A percentile compares a stretch with the other conserved stretches of the same genome.
Evolutionary conservation across 2,113 vertebrate genomes (phyloP).

Genomic region (Tychaedon coryphoeus): DNA sequence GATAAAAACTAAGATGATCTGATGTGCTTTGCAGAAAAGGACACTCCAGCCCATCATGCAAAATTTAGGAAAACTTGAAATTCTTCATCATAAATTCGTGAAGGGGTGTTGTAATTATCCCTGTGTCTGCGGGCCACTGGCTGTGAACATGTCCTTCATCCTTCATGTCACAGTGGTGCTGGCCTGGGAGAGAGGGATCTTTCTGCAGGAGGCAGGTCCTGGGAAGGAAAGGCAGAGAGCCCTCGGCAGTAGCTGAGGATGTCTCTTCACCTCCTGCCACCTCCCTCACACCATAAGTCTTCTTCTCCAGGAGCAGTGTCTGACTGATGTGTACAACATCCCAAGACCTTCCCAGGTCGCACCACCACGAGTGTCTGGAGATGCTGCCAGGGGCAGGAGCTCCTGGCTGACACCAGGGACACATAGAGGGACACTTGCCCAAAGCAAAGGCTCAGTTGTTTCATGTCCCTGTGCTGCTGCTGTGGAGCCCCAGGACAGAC

Average conservation of each 20-base stretch:
- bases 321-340: rapidly evolving
- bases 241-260: neutral
- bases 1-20: neutral
- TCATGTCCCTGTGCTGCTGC: rapidly evolving
- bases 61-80: neutral
- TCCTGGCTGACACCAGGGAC: neutral
- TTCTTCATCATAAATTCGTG: neutral
- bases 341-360: neutral
- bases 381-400: neutral
- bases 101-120: neutral
- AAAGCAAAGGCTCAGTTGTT: neutral
- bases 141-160: neutral
- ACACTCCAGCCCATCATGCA: neutral
- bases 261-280: neutral
- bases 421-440: rapidly evolving
- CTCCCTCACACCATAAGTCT: rapidly evolving
- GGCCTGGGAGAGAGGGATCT: neutral
- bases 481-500: neutral
- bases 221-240: neutral
- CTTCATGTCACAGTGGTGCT: rapidly evolving
- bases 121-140: neutral
- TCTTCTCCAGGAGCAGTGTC: neutral
- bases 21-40: neutral
- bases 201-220: neutral
- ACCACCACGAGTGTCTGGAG: neutral